Base-by-base conservation (phyloP, 2,888 invertebrate species). In the Macrophya alboannulata region DNA sequence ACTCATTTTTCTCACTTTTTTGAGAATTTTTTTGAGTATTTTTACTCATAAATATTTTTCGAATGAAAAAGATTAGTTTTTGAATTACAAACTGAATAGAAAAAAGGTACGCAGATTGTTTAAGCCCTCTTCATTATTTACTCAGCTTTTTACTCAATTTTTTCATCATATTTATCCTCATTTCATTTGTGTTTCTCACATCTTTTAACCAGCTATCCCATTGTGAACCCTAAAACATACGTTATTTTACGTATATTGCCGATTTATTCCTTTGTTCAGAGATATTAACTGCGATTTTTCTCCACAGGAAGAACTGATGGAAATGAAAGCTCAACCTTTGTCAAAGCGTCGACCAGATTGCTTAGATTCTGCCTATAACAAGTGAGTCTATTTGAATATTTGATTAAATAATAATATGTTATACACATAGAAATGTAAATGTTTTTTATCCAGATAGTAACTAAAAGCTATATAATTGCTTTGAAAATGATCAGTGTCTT, bases 311-410 rank as follows among this genome's bases (percentile, higher is more conserved):
- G 95, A 97, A 91, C 95, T 98, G 88, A 94, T 97, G 94, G 95
- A 96, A 72, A 95, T 98, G 88, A 95, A 97, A 85, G 95, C 95
- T 91, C 95, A 96, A 89, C 96, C 97, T 86, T 94, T 96, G 87
- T 96, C 97, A 76, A 96, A 96, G 92, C 95, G 94, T 86, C 95
- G 96, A 90, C 97, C 98, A n/a, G 95, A 96, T 89, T 96, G 96
- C 93, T 93, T 96, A 87, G 95, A 95, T 90, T 93, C 94, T 88
- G 94, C 94, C 83, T 95, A 94, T 91, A 95, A 95, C 91, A 95
- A 95, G 96, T 95, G 92, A 91, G 94, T 93, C 25, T 65, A 74
- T 65, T 55, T 40, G 37, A 37, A 76, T 76, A 25, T 76, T 25
- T n/a, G 55, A 85, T 68, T 37, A n/a, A 72, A 48, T 71, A 21